Conservation (phyloP, 2,113 vertebrate genomes). For the Protobothrops flavoviridis region DNA sequence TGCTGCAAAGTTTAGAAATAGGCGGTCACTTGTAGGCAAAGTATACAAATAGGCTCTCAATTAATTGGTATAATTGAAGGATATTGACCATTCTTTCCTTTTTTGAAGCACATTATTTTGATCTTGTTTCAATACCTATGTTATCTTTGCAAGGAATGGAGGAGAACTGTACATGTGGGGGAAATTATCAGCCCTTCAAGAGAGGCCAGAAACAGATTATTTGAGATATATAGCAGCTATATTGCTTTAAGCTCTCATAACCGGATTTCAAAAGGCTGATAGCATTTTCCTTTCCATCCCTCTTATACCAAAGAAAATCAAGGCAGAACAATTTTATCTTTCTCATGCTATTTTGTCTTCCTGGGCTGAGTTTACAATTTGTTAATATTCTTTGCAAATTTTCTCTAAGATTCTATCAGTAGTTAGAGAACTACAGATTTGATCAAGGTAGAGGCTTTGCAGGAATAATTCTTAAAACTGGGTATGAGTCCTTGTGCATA, state of each 20-base stretch:
- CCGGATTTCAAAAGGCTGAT: not conserved
- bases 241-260: not conserved
- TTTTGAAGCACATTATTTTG: not conserved
- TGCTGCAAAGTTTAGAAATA: not conserved
- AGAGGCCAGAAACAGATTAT: not conserved
- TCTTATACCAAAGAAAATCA: not conserved
- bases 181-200: not conserved
- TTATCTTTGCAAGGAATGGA: not conserved
- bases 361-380: not conserved
- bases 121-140: not conserved
- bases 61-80: not conserved
- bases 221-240: not conserved
- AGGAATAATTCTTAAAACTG: not conserved
- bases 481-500: not conserved
- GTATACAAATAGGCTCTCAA: too few species aligned
- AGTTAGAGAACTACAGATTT: not conserved
- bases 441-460: not conserved
- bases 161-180: not conserved
- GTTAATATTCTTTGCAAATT: not conserved
- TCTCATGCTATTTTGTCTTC: not conserved
- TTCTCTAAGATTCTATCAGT: not conserved
- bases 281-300: not conserved
- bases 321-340: not conserved
- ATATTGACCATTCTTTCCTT: not conserved
- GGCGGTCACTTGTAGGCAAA: not conserved